phyloP scores from a whole-genome alignment of 2,888 invertebrate species.

The Drosophila koepferae region DNA sequence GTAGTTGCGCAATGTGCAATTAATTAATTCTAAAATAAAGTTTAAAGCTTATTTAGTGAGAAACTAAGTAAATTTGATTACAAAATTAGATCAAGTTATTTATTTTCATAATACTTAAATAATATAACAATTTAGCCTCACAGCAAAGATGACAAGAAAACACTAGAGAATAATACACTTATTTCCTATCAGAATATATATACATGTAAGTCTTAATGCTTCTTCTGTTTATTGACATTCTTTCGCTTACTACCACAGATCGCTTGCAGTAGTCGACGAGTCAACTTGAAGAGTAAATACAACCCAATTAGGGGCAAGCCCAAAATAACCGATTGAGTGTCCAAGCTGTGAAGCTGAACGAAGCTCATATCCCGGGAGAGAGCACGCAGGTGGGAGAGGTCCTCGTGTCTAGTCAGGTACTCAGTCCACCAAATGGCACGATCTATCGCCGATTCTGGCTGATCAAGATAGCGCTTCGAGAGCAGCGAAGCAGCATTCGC shows the following conservation, averaged over 20 bases:
- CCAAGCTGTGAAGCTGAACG: constrained; percentile 73
- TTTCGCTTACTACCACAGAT: constrained; percentile 13
- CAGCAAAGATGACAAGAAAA: not conserved
- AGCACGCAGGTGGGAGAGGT: constrained; percentile 75
- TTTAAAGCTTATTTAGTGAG: too few species aligned
- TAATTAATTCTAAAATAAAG: too few species aligned
- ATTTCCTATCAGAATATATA: not conserved
- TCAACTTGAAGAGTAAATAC: constrained; percentile 4
- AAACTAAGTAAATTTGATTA: not conserved
- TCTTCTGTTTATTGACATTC: constrained; percentile 40
- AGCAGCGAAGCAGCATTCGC: constrained; percentile 47
- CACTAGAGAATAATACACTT: not conserved
- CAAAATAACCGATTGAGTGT: constrained; percentile 66
- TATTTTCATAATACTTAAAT: not conserved
- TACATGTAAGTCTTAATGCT: constrained; percentile 7
- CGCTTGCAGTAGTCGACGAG: constrained; percentile 7
- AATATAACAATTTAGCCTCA: not conserved
- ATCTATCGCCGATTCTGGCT: constrained; percentile 77
- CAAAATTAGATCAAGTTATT: not conserved
- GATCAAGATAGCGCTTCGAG: constrained; percentile 79
- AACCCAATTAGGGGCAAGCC: constrained; percentile 36
- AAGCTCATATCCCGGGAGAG: constrained; percentile 54
- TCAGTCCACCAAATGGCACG: constrained; percentile 84
- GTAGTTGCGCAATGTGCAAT: too few species aligned
- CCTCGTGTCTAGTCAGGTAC: constrained; percentile 80